Evolutionary conservation across 2,113 vertebrate genomes (phyloP), one percentile per base, ranked within the genome.

Genomic region (Cygnus atratus): DNA sequence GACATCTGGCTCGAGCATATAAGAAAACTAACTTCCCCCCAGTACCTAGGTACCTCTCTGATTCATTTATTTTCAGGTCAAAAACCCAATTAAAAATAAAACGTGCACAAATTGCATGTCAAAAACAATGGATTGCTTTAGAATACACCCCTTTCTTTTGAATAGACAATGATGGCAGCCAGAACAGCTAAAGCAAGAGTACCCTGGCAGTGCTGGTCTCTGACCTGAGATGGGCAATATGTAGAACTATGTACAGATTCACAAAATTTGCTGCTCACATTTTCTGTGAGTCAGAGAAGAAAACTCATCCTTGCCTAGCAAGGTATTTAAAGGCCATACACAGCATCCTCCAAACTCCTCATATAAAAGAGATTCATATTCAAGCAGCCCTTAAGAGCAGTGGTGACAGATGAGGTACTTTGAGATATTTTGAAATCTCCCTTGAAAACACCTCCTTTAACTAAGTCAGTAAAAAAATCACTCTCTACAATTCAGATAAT

Each of bases 81-180:
- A 90, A 94, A 88, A 84, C 43, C 13, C 46, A 91, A 89, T 81
- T 85, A 86, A 88, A 89, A 77, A 68, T 70, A 84, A 67, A 16
- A 1, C 7, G 46, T 81, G 78, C 70, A 76, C 41, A 91, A 80
- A 83, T 17, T 63, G 13, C 54, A 35, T 16, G 29, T 46, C 63
- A 48, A 66, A 94, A 73, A 1, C 18, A 33, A 41, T 6, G 17
- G n/a, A 55, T 25, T 81, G 50, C 41, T 82, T 79, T 14, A 52
- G 50, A 77, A 83, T 15, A 41, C 21, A n/a, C 4, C 22, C 4
- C 10, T 24, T 84, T 39, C 31, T 66, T 70, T 84, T 35, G 43
- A 66, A 52, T 21, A 28, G 12, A 39, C 10, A 58, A 44, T 9
- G 28, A 58, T 33, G 26, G 46, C 31, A 93, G 59, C 39, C 81